Conservation (phyloP, 2,888 invertebrate species). For the Sceliomorpha sp. region DNA sequence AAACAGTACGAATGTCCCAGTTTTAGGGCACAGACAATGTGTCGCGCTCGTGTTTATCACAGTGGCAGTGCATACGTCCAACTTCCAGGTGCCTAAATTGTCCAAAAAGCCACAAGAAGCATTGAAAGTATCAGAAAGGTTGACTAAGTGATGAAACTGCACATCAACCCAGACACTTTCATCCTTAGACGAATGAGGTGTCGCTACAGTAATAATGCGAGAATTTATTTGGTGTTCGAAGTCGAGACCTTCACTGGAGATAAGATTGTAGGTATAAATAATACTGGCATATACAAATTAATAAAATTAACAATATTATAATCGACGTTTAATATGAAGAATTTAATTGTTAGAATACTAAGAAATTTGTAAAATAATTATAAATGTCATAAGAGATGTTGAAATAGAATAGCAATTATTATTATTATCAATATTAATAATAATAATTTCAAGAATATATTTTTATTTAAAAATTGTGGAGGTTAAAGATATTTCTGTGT, state of each 20-base stretch:
- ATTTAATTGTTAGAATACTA: too few relatives aligned
- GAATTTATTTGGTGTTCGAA: constrained; percentile 86
- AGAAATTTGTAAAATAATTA: too few relatives aligned
- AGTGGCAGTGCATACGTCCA: constrained; percentile 82
- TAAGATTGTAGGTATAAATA: constrained; percentile 11
- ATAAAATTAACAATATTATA: too few relatives aligned
- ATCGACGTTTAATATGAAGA: too few relatives aligned
- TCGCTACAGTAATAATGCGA: constrained; percentile 80
- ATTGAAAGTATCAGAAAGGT: constrained; percentile 80
- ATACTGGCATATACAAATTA: neutral
- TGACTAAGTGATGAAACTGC: constrained; percentile 81
- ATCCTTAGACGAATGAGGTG: constrained; percentile 57
- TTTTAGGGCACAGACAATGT: constrained; percentile 83
- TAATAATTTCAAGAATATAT: too few relatives aligned
- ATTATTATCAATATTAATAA: too few relatives aligned
- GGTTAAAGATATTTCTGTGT: neutral
- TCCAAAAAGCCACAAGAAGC: constrained; percentile 81
- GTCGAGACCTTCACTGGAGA: constrained; percentile 84
- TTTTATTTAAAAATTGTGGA: neutral
- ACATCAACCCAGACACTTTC: constrained; percentile 80
- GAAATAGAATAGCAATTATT: too few relatives aligned
- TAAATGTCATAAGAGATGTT: too few relatives aligned
- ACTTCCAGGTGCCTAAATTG: constrained; percentile 83
- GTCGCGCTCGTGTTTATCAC: constrained; percentile 61
- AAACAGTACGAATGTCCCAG: constrained; percentile 85